phyloP scores from a whole-genome alignment of 1,140 invertebrate species.

The Brachionus calyciflorus region DNA sequence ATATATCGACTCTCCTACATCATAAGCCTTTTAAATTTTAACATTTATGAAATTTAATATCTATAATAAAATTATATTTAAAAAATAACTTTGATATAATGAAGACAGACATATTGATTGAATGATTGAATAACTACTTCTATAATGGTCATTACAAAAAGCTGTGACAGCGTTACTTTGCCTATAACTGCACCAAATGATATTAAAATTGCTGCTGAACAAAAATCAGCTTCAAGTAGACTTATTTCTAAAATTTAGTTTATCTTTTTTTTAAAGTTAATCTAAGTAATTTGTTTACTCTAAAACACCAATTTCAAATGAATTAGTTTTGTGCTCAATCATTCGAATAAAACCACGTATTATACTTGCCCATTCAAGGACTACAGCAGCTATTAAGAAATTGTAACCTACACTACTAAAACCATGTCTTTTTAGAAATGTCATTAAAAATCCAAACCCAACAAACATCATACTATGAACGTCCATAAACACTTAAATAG shows the following conservation, averaged over 20 bases:
- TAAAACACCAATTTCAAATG: constrained; percentile 55
- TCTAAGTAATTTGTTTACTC: too few relatives aligned
- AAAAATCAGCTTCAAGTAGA: constrained; percentile 78
- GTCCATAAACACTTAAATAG: constrained; percentile 50
- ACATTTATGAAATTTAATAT: neutral
- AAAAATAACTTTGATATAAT: constrained; percentile 70
- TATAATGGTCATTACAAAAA: constrained; percentile 76
- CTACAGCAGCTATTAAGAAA: constrained; percentile 49
- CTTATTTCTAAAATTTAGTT: constrained; percentile 58
- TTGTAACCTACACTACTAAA: constrained; percentile 48
- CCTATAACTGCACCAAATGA: constrained; percentile 86
- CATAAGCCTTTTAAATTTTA: constrained; percentile 60
- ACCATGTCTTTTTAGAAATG: constrained; percentile 79
- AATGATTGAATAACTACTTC: constrained; percentile 70
- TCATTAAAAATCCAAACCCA: constrained; percentile 90
- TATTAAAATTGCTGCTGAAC: constrained; percentile 81
- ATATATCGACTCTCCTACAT: constrained; percentile 79
- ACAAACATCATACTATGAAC: constrained; percentile 82
- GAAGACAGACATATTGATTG: constrained; percentile 74
- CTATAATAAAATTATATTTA: neutral
- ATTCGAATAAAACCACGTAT: constrained; percentile 49
- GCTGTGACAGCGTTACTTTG: constrained; percentile 77
- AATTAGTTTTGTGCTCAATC: neutral
- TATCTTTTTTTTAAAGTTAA: neutral
- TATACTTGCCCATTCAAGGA: constrained; percentile 48